Percentiles rank a stretch among this genome's conserved stretches.
These are phyloP conservation scores for Neoarius graeffei DNA, from an alignment of 2,113 vertebrate genomes.

Conservation along the genomic window DNA sequence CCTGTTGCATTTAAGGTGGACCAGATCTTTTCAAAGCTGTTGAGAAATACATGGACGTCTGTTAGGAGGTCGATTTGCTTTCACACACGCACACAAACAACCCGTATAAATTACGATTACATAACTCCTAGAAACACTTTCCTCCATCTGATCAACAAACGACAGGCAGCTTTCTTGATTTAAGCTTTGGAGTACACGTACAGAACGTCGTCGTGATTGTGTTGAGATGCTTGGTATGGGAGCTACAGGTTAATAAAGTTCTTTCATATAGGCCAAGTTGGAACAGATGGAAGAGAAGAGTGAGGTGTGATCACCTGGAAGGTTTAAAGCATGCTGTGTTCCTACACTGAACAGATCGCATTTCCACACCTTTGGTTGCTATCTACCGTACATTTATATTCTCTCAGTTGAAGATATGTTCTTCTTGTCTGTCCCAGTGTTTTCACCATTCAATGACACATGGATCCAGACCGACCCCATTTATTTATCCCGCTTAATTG, in stretches of 20 bases:
- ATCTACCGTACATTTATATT: slow-evolving; percentile 28
- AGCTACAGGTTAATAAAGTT: not conserved
- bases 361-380: not conserved
- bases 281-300: not conserved
- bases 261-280: not conserved
- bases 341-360: not conserved
- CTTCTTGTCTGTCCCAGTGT: slow-evolving; percentile 21
- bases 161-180: not conserved
- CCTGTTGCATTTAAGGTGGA: slow-evolving; percentile 68
- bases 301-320: not conserved
- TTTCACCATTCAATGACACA: not conserved
- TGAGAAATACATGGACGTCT: not conserved
- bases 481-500: not conserved
- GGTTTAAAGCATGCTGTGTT: not conserved
- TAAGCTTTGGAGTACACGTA: not conserved
- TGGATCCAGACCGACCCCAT: not conserved
- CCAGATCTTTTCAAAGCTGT: not conserved
- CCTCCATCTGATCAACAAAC: not conserved
- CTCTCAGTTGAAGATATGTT: not conserved
- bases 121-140: not conserved
- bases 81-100: not conserved
- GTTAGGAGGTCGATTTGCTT: not conserved
- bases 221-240: not conserved
- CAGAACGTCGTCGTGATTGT: not conserved
- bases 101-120: not conserved